Percentiles rank a stretch among this genome's conserved stretches.
phyloP scores from a whole-genome alignment of 2,113 vertebrate genomes.

The Eolophus roseicapilla region DNA sequence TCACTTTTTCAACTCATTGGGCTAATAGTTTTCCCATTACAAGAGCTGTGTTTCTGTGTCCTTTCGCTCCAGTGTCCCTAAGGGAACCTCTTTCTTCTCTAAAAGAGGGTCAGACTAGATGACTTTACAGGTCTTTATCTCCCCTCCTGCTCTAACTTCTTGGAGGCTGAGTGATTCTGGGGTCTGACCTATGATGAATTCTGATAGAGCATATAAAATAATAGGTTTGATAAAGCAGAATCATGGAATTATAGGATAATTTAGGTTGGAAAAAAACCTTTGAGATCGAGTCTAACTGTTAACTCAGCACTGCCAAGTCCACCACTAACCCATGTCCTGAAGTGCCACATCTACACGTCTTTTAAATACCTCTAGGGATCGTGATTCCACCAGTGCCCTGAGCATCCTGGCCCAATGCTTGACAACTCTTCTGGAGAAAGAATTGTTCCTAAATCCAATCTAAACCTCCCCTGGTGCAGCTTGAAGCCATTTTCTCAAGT shows the following conservation, averaged over 20 bases:
- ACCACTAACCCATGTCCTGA: background rate
- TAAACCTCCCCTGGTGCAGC: background rate
- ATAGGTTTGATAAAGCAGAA: background rate
- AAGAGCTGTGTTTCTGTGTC: background rate
- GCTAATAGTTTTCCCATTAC: slow-evolving; percentile 36
- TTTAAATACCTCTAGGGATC: background rate
- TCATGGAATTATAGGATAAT: background rate
- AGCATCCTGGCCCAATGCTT: background rate
- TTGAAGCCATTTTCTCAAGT: background rate
- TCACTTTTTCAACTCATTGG: slow-evolving; percentile 56
- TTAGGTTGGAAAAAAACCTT: background rate
- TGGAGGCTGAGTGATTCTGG: background rate
- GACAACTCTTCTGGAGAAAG: background rate
- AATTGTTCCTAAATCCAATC: background rate
- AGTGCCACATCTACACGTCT: background rate
- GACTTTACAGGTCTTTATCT: background rate
- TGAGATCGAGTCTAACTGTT: background rate
- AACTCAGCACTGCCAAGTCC: background rate
- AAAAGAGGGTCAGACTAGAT: background rate
- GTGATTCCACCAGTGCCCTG: background rate
- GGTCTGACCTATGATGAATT: background rate
- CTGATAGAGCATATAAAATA: background rate
- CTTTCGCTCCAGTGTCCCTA: background rate
- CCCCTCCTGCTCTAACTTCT: background rate
- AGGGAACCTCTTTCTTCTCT: background rate